phyloP scores from a whole-genome alignment of 2,113 vertebrate species.

The Pollachius pollachius region DNA sequence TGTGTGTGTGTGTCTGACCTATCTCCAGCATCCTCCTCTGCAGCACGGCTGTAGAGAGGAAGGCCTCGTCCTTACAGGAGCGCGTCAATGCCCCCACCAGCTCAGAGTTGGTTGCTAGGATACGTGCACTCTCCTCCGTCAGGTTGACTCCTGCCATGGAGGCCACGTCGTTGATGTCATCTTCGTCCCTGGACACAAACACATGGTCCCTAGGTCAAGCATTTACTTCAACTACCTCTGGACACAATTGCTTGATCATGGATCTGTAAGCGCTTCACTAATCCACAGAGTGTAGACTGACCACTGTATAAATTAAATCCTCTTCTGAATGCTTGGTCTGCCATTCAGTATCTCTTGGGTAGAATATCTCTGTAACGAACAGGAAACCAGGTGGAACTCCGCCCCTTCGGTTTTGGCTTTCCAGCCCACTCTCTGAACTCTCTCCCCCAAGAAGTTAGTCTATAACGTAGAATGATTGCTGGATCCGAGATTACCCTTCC shows the following conservation, averaged over 20 bases:
- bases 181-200: conserved; percentile 83
- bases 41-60: conserved; percentile 82
- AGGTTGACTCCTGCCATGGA: conserved; percentile 98
- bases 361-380: too few species aligned
- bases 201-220: neutral
- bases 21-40: conserved; percentile 93
- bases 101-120: conserved; percentile 93
- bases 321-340: too few species aligned
- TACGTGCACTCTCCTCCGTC: conserved; percentile 92
- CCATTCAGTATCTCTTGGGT: too few species aligned
- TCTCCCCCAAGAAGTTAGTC: too few species aligned
- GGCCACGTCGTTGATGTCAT: conserved; percentile 96
- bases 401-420: too few species aligned
- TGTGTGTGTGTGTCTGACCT: conserved; percentile 64
- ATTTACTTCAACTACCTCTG: neutral
- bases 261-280: neutral
- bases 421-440: too few species aligned
- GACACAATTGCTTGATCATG: neutral
- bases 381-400: too few species aligned
- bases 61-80: conserved; percentile 94
- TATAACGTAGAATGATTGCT: too few species aligned
- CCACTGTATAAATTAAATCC: too few species aligned
- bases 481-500: too few species aligned
- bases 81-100: conserved; percentile 89
- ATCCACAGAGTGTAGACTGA: neutral